phyloP scores from a whole-genome alignment of 2,797 vertebrate genomes.

The Spheniscus humboldti region DNA sequence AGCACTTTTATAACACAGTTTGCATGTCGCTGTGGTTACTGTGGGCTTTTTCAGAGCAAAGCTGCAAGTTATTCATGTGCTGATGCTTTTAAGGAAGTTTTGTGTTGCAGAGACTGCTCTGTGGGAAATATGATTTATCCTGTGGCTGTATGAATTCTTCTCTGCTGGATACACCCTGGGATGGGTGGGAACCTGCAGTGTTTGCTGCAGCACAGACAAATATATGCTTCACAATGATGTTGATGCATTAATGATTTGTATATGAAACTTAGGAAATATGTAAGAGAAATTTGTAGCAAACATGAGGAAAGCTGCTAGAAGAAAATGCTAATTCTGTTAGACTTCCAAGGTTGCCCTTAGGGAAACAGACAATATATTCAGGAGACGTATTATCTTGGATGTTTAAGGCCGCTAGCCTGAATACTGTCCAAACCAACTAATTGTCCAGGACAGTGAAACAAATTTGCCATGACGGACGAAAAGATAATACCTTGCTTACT shows the following conservation, averaged over 20 bases:
- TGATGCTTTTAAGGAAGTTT: not conserved
- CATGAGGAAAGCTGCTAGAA: not conserved
- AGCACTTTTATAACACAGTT: not conserved
- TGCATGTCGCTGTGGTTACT: not conserved
- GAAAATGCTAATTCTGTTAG: not conserved
- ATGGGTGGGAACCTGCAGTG: not conserved
- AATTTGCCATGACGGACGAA: not conserved
- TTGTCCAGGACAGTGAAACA: not conserved
- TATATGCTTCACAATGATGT: not conserved
- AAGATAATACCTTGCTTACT: not conserved
- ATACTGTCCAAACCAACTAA: not conserved
- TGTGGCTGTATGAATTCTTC: not conserved
- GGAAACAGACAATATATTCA: not conserved
- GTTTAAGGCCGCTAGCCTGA: not conserved
- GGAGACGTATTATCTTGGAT: not conserved
- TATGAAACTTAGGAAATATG: not conserved
- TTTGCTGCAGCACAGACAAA: not conserved
- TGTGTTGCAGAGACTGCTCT: not conserved
- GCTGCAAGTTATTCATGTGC: not conserved
- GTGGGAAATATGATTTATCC: not conserved
- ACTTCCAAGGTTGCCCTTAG: not conserved
- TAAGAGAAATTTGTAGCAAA: not conserved
- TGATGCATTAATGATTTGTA: not conserved
- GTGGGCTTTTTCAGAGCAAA: not conserved
- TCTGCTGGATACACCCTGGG: not conserved